Evolutionary conservation across 2,888 invertebrate genomes (phyloP), one percentile per base, ranked within the genome.

Genomic region (Cenopis cana): DNA sequence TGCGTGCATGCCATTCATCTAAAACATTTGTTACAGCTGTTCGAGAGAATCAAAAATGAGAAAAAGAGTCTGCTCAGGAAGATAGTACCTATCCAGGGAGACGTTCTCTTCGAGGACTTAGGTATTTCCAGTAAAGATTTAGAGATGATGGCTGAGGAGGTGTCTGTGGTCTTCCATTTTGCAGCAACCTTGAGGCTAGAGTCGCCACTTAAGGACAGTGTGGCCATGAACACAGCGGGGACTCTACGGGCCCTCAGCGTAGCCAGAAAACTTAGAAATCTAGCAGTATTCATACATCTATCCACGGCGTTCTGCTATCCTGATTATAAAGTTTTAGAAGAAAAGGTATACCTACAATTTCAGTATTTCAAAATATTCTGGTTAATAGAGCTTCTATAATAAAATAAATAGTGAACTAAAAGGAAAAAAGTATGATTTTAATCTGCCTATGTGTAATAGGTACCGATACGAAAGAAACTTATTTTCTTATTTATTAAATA

Each of bases 241-340:
- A 98, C 98, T 0, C 94, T 95, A 74, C 95, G 96, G 77, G 93
- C 97, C 14, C 86, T 99, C 52, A 95, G 96, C 49, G 89, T 99
- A 10, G 96, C 96, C 73, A 96, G 95, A 82, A 91, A 94, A 75
- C 96, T 99, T 87, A 95, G 95, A 76, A 95, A 97, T 9, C 90
- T 99, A 50, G 91, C 94, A 77, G 94, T 95, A 0, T 96, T 98
- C 73, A 94, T 99, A 0, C 98, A 99, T 86, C 94, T 98, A 14
- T 98, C 98, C 12, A 99, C 99, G 0, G 99, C 99, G 0, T 99
- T 98, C 86, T 98, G 99, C 84, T 98, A 99, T 83, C 98, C 98
- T 76, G 98, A 99, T 84, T 95, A 97, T 64, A 86, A 88, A 76
- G 79, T 89, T 62, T 80, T 93, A 68, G 87, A 82, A n/a, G 93